Conservation (phyloP, 1,140 invertebrate species). For the Bradysia coprophila region DNA sequence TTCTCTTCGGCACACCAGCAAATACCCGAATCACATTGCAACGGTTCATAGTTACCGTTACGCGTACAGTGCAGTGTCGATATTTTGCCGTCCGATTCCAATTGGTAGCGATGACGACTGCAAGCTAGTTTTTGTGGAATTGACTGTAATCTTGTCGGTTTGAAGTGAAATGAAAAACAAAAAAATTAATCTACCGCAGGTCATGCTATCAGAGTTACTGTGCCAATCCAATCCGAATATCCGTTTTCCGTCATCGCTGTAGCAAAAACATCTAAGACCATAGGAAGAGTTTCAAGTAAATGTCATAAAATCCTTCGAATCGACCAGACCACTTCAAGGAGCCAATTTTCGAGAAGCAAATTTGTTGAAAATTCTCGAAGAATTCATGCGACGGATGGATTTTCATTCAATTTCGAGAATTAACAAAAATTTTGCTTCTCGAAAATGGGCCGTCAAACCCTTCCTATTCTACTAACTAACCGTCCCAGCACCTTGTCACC, state of each 20-base stretch:
- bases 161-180: too few relatives aligned
- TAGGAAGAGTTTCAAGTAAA: too few relatives aligned
- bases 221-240: slow-evolving; percentile 34
- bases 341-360: too few relatives aligned
- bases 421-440: too few relatives aligned
- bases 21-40: slow-evolving; percentile 37
- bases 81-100: slow-evolving; percentile 20
- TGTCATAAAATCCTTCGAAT: too few relatives aligned
- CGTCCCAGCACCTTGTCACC: slow-evolving; percentile 30
- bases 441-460: too few relatives aligned
- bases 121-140: too few relatives aligned
- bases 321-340: too few relatives aligned
- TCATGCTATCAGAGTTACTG: slow-evolving; percentile 29
- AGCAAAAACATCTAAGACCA: slow-evolving; percentile 37
- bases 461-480: too few relatives aligned
- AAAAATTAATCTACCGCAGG: slow-evolving; percentile 26
- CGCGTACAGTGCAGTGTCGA: slow-evolving; percentile 33
- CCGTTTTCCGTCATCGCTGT: slow-evolving; percentile 26
- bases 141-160: neutral
- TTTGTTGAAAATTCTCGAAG: too few relatives aligned
- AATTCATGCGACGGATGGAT: too few relatives aligned
- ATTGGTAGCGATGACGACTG: slow-evolving; percentile 29
- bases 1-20: slow-evolving; percentile 37
- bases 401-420: too few relatives aligned
- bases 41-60: slow-evolving; percentile 34